Conservation (phyloP, 2,113 vertebrate genomes). For the Poeciliopsis occidentalis region DNA sequence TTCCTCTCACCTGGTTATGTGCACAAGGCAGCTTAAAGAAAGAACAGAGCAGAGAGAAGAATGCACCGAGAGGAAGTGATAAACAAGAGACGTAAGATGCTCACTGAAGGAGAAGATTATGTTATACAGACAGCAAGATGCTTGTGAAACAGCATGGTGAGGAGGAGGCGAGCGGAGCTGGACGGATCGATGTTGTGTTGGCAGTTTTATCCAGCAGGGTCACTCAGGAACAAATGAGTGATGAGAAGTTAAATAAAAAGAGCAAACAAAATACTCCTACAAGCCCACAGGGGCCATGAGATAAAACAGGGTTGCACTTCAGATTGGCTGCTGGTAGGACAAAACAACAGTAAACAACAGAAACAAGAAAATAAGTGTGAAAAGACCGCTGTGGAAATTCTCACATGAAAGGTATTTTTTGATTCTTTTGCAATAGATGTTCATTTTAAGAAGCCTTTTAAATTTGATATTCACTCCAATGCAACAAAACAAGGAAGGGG, state of each 20-base stretch:
- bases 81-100: conserved; percentile 21
- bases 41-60: conserved; percentile 32
- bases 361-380: not conserved
- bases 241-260: conserved; percentile 53
- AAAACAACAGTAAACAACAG: conserved; percentile 2
- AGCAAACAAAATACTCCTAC: conserved; percentile 48
- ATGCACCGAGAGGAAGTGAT: conserved; percentile 37
- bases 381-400: not conserved
- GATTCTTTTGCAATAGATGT: not conserved
- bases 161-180: conserved; percentile 28
- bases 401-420: not conserved
- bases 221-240: conserved; percentile 56
- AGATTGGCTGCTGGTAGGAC: conserved; percentile 17
- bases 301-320: conserved; percentile 16
- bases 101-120: conserved; percentile 34
- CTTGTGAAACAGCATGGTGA: conserved; percentile 33
- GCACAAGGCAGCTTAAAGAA: conserved; percentile 40
- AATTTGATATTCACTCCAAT: conserved; percentile 27
- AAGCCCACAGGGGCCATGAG: conserved; percentile 26
- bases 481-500: conserved; percentile 22
- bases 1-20: conserved; percentile 38
- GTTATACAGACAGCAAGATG: conserved; percentile 31
- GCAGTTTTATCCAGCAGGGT: conserved; percentile 53
- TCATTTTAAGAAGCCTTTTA: conserved; percentile 1
- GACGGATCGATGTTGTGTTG: conserved; percentile 40